A percentile compares a stretch with the other conserved stretches of the same genome.
Conservation (phyloP, 2,797 vertebrate species). For the Philypnodon macrostomus region DNA sequence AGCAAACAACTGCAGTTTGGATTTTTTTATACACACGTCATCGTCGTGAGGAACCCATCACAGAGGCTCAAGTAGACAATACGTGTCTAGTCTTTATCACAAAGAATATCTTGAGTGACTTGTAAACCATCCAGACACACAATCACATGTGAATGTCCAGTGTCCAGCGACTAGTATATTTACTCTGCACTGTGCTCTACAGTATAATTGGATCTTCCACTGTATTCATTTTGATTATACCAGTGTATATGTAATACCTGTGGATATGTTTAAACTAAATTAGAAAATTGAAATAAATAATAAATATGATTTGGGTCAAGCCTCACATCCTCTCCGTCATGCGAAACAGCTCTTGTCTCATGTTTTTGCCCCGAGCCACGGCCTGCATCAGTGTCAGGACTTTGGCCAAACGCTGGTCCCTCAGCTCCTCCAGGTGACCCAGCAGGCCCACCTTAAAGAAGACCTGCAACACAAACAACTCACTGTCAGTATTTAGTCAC, state of each 20-base stretch:
- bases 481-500: neutral
- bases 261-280: too few species aligned
- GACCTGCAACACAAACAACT: conserved; percentile 77
- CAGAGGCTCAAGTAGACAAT: conserved; percentile 1
- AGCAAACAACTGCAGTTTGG: conserved; percentile 47
- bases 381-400: conserved; percentile 88
- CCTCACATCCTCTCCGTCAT: conserved; percentile 82
- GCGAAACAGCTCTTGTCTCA: conserved; percentile 82
- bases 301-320: neutral
- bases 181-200: too few species aligned
- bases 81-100: too few species aligned
- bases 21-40: conserved; percentile 20
- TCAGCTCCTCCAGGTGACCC: conserved; percentile 85
- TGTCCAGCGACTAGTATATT: too few species aligned
- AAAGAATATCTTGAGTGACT: too few species aligned
- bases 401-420: conserved; percentile 88
- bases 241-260: too few species aligned
- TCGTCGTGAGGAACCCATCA: conserved; percentile 22
- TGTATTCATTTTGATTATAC: too few species aligned
- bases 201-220: too few species aligned
- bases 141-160: too few species aligned
- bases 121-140: too few species aligned
- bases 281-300: too few species aligned
- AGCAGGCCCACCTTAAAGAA: conserved; percentile 93
- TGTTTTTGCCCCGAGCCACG: conserved; percentile 81